phyloP scores from a whole-genome alignment of 2,797 vertebrate species.

The Gymnoscopelus braueri region DNA sequence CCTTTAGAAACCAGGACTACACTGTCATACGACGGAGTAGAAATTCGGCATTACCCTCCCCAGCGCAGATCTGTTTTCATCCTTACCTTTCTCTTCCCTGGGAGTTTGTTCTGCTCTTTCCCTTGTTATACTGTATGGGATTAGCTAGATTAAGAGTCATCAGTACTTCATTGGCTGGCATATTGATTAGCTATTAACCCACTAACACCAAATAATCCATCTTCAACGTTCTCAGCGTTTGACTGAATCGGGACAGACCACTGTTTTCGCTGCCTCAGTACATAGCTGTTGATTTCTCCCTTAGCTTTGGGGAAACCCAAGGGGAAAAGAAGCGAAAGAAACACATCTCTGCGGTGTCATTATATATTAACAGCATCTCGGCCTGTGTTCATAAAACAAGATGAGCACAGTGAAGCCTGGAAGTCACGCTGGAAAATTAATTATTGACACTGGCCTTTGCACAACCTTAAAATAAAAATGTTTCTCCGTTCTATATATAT shows the following conservation, averaged over 20 bases:
- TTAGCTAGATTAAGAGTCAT: constrained; percentile 55
- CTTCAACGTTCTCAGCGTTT: constrained; percentile 53
- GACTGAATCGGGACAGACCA: not conserved
- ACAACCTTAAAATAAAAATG: constrained; percentile 74
- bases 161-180: constrained; percentile 32
- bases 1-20: no score
- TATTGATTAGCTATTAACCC: constrained; percentile 74
- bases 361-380: constrained; percentile 77
- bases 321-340: constrained; percentile 13
- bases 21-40: no score
- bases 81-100: not conserved
- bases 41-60: no score
- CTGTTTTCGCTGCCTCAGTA: constrained; percentile 64
- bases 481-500: constrained; percentile 41
- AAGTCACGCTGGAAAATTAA: constrained; percentile 70
- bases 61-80: not conserved
- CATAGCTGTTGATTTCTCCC: constrained; percentile 72
- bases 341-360: constrained; percentile 76
- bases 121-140: constrained; percentile 33
- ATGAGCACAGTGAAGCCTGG: constrained; percentile 72
- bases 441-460: constrained; percentile 82
- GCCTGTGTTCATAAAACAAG: constrained; percentile 78
- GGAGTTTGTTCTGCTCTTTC: not conserved
- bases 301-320: constrained; percentile 47
- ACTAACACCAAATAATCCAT: constrained; percentile 65